Percentiles rank a stretch among this genome's conserved stretches.
Evolutionary conservation across 2,888 invertebrate species (phyloP).

Genomic region (Caenorhabditis macrosperma): DNA sequence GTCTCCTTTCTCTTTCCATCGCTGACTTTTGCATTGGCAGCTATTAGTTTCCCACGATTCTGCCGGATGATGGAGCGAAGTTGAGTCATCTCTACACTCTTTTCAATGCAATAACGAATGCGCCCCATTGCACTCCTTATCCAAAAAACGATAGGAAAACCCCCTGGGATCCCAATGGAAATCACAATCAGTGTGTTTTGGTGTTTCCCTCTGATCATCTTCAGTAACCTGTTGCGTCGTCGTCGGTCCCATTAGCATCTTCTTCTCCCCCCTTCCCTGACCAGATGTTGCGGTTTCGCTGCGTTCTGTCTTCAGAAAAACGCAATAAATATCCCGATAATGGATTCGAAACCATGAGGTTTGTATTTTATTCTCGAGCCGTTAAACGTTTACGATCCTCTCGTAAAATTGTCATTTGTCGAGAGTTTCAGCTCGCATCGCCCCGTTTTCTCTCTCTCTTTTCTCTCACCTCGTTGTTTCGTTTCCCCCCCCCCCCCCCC

Average conservation of each 20-base stretch:
- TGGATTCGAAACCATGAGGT: conserved; percentile 7
- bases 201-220: no score
- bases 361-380: conserved; percentile 19
- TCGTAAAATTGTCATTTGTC: conserved; percentile 41
- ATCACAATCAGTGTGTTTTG: no score
- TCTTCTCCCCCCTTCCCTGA: background rate
- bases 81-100: no score
- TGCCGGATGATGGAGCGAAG: no score
- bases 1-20: background rate
- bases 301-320: background rate
- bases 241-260: background rate
- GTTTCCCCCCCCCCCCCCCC: background rate
- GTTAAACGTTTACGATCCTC: conserved; percentile 39
- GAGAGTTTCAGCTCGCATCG: conserved; percentile 33
- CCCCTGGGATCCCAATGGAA: no score
- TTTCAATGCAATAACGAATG: no score
- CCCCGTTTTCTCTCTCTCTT: background rate
- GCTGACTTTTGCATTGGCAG: background rate
- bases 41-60: no score
- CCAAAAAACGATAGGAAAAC: no score
- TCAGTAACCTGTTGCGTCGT: background rate
- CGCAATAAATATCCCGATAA: conserved; percentile 3
- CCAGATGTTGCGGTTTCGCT: background rate
- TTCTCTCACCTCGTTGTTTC: background rate
- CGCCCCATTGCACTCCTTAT: no score